A percentile compares a stretch with the other conserved stretches of the same genome.
Evolutionary conservation across 1,140 invertebrate genomes (phyloP).

Genomic region (Heliconius melpomene): DNA sequence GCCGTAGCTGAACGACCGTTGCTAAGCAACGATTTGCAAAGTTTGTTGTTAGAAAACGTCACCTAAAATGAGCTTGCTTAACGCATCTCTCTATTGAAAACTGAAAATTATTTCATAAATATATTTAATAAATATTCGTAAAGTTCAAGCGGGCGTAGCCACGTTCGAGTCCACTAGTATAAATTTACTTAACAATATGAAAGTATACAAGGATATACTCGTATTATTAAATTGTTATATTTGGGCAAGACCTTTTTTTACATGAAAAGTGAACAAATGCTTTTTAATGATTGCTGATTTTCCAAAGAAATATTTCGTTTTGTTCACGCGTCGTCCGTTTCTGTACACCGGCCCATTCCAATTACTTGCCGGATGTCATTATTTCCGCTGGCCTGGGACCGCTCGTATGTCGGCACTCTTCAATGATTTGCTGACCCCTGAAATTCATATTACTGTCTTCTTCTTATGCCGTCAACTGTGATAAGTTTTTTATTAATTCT

Average conservation of each 20-base stretch:
- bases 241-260: not conserved
- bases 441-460: slow-evolving; percentile 46
- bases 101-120: too few relatives aligned
- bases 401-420: slow-evolving; percentile 48
- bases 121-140: too few relatives aligned
- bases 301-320: slow-evolving; percentile 12
- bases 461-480: slow-evolving; percentile 18
- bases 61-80: too few relatives aligned
- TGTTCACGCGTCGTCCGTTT: slow-evolving; percentile 25
- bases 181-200: too few relatives aligned
- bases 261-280: not conserved
- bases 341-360: slow-evolving; percentile 58
- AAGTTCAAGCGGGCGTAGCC: too few relatives aligned
- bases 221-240: too few relatives aligned
- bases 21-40: too few relatives aligned
- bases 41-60: too few relatives aligned
- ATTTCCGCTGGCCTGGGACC: slow-evolving; percentile 66
- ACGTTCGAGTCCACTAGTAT: too few relatives aligned
- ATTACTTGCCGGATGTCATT: slow-evolving; percentile 74
- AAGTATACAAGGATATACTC: too few relatives aligned
- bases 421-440: slow-evolving; percentile 59
- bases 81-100: too few relatives aligned
- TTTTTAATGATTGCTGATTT: not conserved
- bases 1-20: too few relatives aligned
- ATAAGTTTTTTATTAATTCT: slow-evolving; percentile 20